Evolutionary conservation across 2,888 invertebrate genomes (phyloP).

Genomic region (Serrognathus titanus): DNA sequence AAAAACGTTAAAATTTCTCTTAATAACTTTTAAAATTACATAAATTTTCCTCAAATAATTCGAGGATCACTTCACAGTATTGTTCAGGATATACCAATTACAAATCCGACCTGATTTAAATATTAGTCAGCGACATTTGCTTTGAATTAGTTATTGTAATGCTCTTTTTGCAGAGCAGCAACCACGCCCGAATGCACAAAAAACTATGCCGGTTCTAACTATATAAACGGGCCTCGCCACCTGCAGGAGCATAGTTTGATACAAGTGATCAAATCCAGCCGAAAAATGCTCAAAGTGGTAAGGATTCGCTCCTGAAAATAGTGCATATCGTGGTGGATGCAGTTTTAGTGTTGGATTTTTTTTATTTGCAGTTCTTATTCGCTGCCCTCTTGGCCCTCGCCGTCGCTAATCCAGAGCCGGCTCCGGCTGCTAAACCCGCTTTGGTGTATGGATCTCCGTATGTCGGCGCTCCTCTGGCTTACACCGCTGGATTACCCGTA

Average conservation of each 20-base stretch:
- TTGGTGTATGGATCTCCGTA: slow-evolving; percentile 31
- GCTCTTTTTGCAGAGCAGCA: too few species aligned
- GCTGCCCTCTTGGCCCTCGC: slow-evolving; percentile 51
- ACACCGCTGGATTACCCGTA: slow-evolving; percentile 1
- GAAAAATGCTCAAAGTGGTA: slow-evolving; percentile 18
- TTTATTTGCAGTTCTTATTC: slow-evolving; percentile 48
- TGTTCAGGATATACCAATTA: too few species aligned
- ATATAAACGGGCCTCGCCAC: neutral
- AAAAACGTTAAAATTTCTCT: too few species aligned
- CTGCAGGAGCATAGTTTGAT: neutral
- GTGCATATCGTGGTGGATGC: neutral
- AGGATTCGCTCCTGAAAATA: neutral
- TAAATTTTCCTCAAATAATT: too few species aligned
- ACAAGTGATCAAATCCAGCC: neutral
- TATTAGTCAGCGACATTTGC: too few species aligned
- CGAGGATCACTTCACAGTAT: too few species aligned
- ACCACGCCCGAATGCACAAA: too few species aligned
- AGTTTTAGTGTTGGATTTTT: neutral
- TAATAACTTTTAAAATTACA: too few species aligned
- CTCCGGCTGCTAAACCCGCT: slow-evolving; percentile 38
- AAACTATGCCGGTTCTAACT: neutral
- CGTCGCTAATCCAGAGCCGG: slow-evolving; percentile 48
- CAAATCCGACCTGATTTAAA: too few species aligned
- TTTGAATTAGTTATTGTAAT: too few species aligned
- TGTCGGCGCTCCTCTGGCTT: slow-evolving; percentile 14